phyloP scores from a whole-genome alignment of 2,113 vertebrate genomes.

The Montifringilla adamsi region DNA sequence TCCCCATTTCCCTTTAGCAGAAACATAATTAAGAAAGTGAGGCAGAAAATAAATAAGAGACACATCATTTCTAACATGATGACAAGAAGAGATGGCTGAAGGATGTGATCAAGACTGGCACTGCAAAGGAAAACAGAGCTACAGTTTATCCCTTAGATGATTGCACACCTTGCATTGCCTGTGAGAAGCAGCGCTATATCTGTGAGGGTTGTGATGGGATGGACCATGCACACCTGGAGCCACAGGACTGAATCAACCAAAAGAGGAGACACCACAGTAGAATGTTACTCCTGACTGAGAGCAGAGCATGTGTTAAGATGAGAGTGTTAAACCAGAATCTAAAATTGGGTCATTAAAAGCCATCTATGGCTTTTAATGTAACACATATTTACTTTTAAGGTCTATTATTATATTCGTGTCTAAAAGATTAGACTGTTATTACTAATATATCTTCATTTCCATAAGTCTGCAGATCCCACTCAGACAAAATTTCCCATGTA shows the following conservation, averaged over 20 bases:
- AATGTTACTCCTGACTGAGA: rapidly evolving
- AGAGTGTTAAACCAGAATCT: background rate
- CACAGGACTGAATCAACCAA: rapidly evolving
- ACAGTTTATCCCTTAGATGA: background rate
- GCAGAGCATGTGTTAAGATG: background rate
- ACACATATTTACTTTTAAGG: background rate
- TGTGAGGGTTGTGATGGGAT: rapidly evolving
- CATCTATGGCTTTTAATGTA: background rate
- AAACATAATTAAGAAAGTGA: background rate
- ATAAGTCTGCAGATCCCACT: background rate
- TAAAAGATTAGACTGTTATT: background rate
- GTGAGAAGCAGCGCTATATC: background rate
- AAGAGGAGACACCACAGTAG: background rate
- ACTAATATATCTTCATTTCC: background rate
- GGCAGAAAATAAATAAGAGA: background rate
- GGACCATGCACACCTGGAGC: rapidly evolving
- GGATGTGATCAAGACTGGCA: background rate
- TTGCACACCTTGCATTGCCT: rapidly evolving
- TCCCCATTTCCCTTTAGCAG: background rate
- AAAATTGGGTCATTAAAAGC: background rate
- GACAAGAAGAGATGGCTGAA: background rate
- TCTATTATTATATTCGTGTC: background rate
- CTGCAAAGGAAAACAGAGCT: background rate
- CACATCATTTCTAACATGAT: background rate
- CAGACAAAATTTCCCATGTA: background rate